Evolutionary conservation across 2,888 invertebrate genomes (phyloP).

Genomic region (Noctuana brunneofusca): DNA sequence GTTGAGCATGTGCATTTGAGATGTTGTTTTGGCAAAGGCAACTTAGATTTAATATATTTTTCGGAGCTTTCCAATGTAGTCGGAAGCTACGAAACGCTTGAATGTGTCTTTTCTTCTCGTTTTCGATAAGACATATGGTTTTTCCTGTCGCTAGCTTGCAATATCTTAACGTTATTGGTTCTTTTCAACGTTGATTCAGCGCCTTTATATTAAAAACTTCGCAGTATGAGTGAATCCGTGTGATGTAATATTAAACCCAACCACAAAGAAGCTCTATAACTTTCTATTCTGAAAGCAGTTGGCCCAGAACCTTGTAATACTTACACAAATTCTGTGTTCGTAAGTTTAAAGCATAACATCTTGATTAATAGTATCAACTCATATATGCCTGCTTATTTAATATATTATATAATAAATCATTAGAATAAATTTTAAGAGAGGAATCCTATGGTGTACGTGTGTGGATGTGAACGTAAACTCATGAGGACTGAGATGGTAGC

Average conservation of each 20-base stretch:
- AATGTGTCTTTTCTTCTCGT: conserved; percentile 34
- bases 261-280: conserved; percentile 19
- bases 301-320: conserved; percentile 7
- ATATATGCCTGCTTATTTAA: neutral
- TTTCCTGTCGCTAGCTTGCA: conserved; percentile 32
- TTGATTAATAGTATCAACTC: neutral
- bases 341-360: conserved; percentile 8
- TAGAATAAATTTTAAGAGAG: no score
- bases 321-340: conserved; percentile 8
- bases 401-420: no score
- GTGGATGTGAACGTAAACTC: no score
- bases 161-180: conserved; percentile 36
- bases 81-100: conserved; percentile 25
- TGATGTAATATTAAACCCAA: conserved; percentile 20
- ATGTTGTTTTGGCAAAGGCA: conserved; percentile 22
- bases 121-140: conserved; percentile 34
- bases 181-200: conserved; percentile 32
- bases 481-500: no score
- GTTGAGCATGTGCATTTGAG: neutral
- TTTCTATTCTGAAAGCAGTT: conserved; percentile 21
- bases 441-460: no score
- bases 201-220: conserved; percentile 30
- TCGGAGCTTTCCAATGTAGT: conserved; percentile 22
- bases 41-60: conserved; percentile 24
- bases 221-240: conserved; percentile 17